Percentiles rank a stretch among this genome's conserved stretches.
Evolutionary conservation across 2,113 vertebrate genomes (phyloP).

Genomic region (Nibea albiflora): DNA sequence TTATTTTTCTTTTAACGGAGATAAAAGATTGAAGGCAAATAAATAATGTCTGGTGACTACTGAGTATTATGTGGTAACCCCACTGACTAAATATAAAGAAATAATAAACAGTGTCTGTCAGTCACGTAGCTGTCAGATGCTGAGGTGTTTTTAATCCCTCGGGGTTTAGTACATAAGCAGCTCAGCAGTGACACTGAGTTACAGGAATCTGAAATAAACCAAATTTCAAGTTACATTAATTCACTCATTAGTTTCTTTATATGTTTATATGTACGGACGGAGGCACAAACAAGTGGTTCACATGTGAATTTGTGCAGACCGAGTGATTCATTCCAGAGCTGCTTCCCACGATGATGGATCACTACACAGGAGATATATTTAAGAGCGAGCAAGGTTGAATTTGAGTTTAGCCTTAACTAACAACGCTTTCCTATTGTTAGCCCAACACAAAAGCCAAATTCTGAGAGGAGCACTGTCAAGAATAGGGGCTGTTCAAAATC

Average conservation of each 20-base stretch:
- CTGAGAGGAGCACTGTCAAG: conserved; percentile 53
- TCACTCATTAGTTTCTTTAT: not conserved
- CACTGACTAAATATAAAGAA: too few relatives aligned
- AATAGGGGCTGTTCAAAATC: conserved; percentile 61
- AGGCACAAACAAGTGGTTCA: not conserved
- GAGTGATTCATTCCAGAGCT: conserved; percentile 8
- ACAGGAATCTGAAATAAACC: not conserved
- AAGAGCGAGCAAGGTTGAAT: conserved; percentile 65
- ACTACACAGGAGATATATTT: conserved; percentile 52
- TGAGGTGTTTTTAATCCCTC: too few relatives aligned
- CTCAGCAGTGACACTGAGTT: not conserved
- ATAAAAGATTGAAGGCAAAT: not conserved
- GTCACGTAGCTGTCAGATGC: too few relatives aligned
- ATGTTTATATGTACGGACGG: not conserved
- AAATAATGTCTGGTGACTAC: too few relatives aligned
- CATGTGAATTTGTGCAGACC: conserved; percentile 20
- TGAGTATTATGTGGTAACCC: too few relatives aligned
- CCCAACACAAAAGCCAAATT: conserved; percentile 74
- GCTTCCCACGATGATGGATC: conserved; percentile 50
- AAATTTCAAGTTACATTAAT: not conserved
- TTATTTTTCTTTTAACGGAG: not conserved
- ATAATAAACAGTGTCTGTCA: too few relatives aligned
- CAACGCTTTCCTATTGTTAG: conserved; percentile 74
- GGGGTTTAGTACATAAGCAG: not conserved
- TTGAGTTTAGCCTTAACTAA: conserved; percentile 72